phyloP scores from a whole-genome alignment of 2,113 vertebrate species.

The Heterocephalus glaber region DNA sequence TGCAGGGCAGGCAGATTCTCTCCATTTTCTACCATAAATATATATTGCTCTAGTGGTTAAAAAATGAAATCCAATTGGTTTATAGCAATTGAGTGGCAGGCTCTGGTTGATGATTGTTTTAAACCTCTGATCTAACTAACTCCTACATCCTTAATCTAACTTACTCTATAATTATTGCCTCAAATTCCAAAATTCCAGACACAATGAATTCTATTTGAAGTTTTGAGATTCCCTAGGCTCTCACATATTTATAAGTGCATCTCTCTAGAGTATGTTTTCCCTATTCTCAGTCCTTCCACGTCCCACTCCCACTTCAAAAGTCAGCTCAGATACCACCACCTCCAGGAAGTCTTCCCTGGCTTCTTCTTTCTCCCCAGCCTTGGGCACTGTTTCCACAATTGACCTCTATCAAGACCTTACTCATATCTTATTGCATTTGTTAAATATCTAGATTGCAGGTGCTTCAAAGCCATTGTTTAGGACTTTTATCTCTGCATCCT shows the following conservation, averaged over 20 bases:
- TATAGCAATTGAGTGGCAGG: neutral
- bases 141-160: neutral
- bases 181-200: neutral
- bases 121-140: neutral
- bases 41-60: neutral
- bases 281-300: neutral
- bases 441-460: neutral
- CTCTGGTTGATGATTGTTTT: neutral
- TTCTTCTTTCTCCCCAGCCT: neutral
- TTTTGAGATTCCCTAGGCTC: neutral
- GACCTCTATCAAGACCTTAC: neutral
- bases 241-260: neutral
- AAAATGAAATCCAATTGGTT: neutral
- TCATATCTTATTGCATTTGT: neutral
- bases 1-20: too few relatives aligned
- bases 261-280: neutral
- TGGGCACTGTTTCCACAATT: neutral
- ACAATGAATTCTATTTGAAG: accelerated
- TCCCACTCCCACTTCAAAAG: neutral
- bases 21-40: neutral
- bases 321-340: neutral
- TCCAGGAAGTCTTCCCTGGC: neutral
- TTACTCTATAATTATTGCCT: neutral
- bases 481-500: neutral
- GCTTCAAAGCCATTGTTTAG: neutral